These are phyloP conservation scores for Spodoptera picta DNA, from an alignment of 2,888 invertebrate species.

Conservation along the genomic window DNA sequence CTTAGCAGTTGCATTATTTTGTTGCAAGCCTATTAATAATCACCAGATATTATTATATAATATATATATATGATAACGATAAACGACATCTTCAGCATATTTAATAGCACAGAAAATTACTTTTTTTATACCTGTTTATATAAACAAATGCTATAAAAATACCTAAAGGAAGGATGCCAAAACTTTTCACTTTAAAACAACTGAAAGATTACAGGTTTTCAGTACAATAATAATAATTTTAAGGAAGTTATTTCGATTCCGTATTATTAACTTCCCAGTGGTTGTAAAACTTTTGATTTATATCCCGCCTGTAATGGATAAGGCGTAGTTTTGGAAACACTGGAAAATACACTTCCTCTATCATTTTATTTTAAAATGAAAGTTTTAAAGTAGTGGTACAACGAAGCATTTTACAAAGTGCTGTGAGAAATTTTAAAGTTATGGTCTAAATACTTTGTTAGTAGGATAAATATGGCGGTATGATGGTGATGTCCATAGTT, in stretches of 20 bases:
- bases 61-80: no score
- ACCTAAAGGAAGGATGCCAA: background rate
- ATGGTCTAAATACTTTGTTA: no score
- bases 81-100: no score
- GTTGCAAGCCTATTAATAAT: no score
- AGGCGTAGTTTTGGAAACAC: slow-evolving; percentile 28
- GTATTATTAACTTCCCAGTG: slow-evolving; percentile 40
- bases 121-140: no score
- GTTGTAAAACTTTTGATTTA: slow-evolving; percentile 50
- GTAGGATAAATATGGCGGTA: no score
- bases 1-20: no score
- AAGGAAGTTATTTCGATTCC: slow-evolving; percentile 22
- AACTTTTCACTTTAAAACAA: slow-evolving; percentile 15
- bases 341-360: slow-evolving; percentile 20
- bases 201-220: slow-evolving; percentile 6
- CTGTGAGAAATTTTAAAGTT: background rate
- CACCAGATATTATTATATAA: no score
- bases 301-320: slow-evolving; percentile 34
- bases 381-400: background rate
- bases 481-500: no score
- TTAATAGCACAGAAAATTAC: no score
- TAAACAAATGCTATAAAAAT: no score
- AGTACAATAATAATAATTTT: slow-evolving; percentile 23
- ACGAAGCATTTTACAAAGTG: background rate
- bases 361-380: slow-evolving; percentile 26